Evolutionary conservation across 2,797 vertebrate genomes (phyloP), one percentile per base, ranked within the genome.

Genomic region (Orientallactaga sibirica): DNA sequence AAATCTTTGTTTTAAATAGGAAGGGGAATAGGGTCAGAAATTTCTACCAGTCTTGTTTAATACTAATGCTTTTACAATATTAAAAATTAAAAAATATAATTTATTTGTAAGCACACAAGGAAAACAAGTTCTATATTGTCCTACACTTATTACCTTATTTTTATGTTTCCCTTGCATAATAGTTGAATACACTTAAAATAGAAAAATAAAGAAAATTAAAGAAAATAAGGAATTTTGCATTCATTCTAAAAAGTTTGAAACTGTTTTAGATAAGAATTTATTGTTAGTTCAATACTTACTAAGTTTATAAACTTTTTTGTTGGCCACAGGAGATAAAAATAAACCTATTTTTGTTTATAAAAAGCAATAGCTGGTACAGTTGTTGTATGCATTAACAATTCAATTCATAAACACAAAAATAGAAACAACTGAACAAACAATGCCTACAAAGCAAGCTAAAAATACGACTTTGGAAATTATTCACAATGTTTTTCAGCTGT

Each of bases 381-480:
- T 87, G 15, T 87, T 52, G n/a, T 18, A 85, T 68, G 33, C 11
- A 84, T 84, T 90, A 88, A 27, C 37, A 83, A 81, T 90, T 90
- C 3, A 25, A 77, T 77, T 92, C 84, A 68, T 78, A 77, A 78
- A 71, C 43, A 64, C 2, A 79, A 77, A 80, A 27, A 33, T 58
- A 58, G 55, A 81, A 91, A 86, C 80, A 94, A 80, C 67, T 89
- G 48, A 84, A 70, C 10, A 93, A 86, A 68, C 52, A 90, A 68
- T 92, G 71, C 24, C 27, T 78, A 90, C 22, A 90, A n/a, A 76
- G 82, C 41, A 95, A 88, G 11, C 58, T 93, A 93, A 95, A 96
- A 88, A 78, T 81, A 41, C 18, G 77, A 52, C 2, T 66, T 90
- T 84, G n/a, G 41, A 94, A 93, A 90, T 67, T 81, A 25, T 52